Conservation (phyloP, 2,888 invertebrate species). For the Zygothrica quintamaculata region DNA sequence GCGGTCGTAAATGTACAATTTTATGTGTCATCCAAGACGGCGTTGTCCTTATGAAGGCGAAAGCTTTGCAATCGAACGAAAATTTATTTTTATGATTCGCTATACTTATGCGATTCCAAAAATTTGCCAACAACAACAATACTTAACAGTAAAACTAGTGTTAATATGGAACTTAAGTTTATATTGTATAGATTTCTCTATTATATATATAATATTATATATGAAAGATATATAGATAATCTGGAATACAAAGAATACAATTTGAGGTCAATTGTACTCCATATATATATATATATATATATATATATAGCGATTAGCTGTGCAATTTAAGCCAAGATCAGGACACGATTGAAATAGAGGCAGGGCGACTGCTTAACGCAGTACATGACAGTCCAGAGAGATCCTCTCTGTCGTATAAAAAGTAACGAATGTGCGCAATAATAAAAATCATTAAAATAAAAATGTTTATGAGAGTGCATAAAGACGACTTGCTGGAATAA, state of each 20-base stretch:
- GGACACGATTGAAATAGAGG: slow-evolving; percentile 41
- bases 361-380: slow-evolving; percentile 8
- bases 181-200: too few species aligned
- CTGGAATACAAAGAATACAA: too few species aligned
- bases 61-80: slow-evolving; percentile 75
- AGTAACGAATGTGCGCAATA: slow-evolving; percentile 81
- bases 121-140: slow-evolving; percentile 25
- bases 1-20: slow-evolving; percentile 73
- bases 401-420: slow-evolving; percentile 72
- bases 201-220: too few species aligned
- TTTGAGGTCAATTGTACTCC: too few species aligned
- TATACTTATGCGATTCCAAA: slow-evolving; percentile 30
- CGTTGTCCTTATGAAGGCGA: slow-evolving; percentile 47
- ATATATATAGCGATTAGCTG: neutral
- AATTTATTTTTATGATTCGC: slow-evolving; percentile 72
- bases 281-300: too few species aligned
- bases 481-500: slow-evolving; percentile 59
- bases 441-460: slow-evolving; percentile 83
- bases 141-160: slow-evolving; percentile 10
- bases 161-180: too few species aligned
- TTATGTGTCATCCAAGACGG: slow-evolving; percentile 70
- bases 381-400: slow-evolving; percentile 24
- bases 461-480: slow-evolving; percentile 83
- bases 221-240: too few species aligned
- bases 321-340: slow-evolving; percentile 51